Conservation (phyloP, 2,113 vertebrate species). For the Melanostigma gelatinosum region DNA sequence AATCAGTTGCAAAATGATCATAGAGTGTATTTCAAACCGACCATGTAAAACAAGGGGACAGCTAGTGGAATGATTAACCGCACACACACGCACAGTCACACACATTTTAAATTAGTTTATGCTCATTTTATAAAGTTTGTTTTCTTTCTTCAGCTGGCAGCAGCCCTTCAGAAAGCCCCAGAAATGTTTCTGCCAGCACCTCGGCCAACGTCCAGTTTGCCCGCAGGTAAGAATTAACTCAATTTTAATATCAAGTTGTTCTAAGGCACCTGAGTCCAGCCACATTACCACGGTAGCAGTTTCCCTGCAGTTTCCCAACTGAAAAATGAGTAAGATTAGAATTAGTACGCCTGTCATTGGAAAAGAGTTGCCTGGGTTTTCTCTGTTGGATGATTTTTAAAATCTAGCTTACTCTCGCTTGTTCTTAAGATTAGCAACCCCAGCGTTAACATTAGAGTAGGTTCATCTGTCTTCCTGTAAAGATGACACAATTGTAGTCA, state of each 20-base stretch:
- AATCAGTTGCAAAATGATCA: background rate
- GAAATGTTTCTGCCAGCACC: constrained; percentile 88
- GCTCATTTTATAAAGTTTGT: background rate
- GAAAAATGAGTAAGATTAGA: background rate
- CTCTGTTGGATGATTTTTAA: background rate
- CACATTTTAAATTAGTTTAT: background rate
- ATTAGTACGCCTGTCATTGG: background rate
- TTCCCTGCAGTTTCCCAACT: background rate
- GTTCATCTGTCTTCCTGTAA: background rate
- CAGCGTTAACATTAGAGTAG: background rate
- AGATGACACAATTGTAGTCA: background rate
- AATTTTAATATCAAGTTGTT: constrained; percentile 24
- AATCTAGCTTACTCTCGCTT: background rate
- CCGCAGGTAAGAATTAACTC: constrained; percentile 86
- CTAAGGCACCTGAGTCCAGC: background rate
- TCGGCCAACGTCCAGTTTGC: constrained; percentile 92
- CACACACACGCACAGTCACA: background rate
- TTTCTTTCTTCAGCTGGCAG: constrained; percentile 83
- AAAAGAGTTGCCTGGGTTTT: background rate
- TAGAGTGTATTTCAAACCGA: background rate
- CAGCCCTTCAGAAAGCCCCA: constrained; percentile 94
- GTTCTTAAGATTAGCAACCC: background rate
- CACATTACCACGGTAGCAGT: constrained; percentile 2
- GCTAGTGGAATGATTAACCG: background rate
- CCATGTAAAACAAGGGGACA: background rate